Base-by-base conservation (phyloP, 1,140 invertebrate genomes). In the Tenebrio molitor region DNA sequence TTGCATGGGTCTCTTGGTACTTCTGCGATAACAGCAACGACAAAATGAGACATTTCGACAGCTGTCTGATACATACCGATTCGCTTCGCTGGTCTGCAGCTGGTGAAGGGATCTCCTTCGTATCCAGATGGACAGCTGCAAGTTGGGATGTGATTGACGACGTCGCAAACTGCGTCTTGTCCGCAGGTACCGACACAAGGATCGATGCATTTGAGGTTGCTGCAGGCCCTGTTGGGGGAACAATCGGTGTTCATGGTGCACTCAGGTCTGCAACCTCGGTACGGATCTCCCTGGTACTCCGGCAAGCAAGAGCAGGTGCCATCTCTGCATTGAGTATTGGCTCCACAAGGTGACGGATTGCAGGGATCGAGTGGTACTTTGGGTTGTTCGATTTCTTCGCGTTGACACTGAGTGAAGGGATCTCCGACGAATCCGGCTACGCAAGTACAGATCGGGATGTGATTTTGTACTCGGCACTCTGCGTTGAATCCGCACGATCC, bases 201-300 rank as follows among this genome's bases (percentile, higher is more conserved):
- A 86, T 94, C 89, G 1, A 89, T 84, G 78, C 92, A 94, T 80
- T 90, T 91, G 73, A 90, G 90, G 75, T 89, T 89, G 63, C 89
- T 88, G 78, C 93, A 95, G 1, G 92, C 89, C 82, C 89, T 92
- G 42, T 88, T 86, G 41, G 89, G 86, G 1, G 91, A 84, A 81
- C 94, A 96, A 70, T 96, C 94, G 0, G 92, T 90, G 80, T 93
- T 95, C 77, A 93, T 88, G 0, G 93, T 90, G 82, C 94, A 96
- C 83, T 95, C 93, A 10, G 93, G 93, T 73, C 92, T 84, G 81
- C 94, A 95, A 14, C 87, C 89, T 64, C 82, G 80, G 73, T 91
- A 91, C 2, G 90, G 53, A 71, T 81, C 78, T 89, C 90, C 90
- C 42, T 87, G 84, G 80, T 91, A 93, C 65, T 89, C 89, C 14